Evolutionary conservation across 2,888 invertebrate species (phyloP).

Genomic region (Lithophane semibrunnea): DNA sequence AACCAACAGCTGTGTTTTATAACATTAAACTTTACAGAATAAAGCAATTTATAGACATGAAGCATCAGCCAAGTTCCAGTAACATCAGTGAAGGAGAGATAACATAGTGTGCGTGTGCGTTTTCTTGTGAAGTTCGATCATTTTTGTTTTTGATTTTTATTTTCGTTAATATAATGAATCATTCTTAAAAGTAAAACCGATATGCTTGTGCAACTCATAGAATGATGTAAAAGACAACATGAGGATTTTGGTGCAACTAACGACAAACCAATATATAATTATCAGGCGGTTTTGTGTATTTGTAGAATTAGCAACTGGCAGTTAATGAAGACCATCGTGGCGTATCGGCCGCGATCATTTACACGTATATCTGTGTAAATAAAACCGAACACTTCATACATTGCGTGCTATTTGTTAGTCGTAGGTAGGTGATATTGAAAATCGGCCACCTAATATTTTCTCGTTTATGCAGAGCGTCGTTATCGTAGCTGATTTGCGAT

Average conservation of each 20-base stretch:
- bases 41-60: constrained; percentile 58
- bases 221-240: constrained; percentile 19
- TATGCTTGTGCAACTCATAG: constrained; percentile 6
- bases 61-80: constrained; percentile 61
- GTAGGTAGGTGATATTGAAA: constrained; percentile 75
- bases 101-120: constrained; percentile 62
- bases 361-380: constrained; percentile 64
- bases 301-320: constrained; percentile 68
- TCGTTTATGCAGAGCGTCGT: constrained; percentile 82
- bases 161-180: constrained; percentile 53
- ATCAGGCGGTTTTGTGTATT: constrained; percentile 67
- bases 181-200: constrained; percentile 27
- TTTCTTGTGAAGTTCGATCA: constrained; percentile 67
- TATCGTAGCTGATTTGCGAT: constrained; percentile 88
- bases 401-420: constrained; percentile 56
- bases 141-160: constrained; percentile 63
- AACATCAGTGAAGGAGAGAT: constrained; percentile 66
- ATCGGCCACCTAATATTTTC: constrained; percentile 79
- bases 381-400: constrained; percentile 43
- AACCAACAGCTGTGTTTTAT: constrained; percentile 55
- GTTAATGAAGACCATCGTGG: constrained; percentile 64
- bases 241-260: constrained; percentile 21
- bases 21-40: constrained; percentile 48
- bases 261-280: constrained; percentile 54
- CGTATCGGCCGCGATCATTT: constrained; percentile 60